Evolutionary conservation across 2,888 invertebrate species (phyloP), one percentile per base, ranked within the genome.

Genomic region (Drosophila bunnanda): DNA sequence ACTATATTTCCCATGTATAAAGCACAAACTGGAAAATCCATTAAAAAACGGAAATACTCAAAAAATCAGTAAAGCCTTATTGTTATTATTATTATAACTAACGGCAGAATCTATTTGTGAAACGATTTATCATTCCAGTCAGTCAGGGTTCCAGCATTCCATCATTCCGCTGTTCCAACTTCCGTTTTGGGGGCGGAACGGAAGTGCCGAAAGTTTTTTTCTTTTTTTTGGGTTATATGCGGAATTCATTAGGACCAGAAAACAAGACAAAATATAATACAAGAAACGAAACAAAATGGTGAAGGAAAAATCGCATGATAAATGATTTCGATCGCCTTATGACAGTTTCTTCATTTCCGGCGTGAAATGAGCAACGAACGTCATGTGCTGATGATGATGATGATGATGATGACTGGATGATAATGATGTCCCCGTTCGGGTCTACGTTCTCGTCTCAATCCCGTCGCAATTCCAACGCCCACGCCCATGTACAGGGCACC

Each of bases 341-440:
- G 91, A 91, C 91, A 90, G 85, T 90, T 91, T 90, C 89, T 89
- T 90, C 91, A 91, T 91, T 91, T 91, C 91, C 91, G 89, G 85
- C 77, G 77, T 82, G 82, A 82, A 83, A 80, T 80, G 78, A 83
- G 88, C 85, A 85, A 77, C 25, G 58, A 57, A 46, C 52, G 53
- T 58, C 54, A 65, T 15, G 41, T 20, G 34, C 36, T 65, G 52
- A 72, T 73, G 78, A 70, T 69, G 69, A 59, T 22, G 61, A 65
- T 71, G 66, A 79, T 74, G 78, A 71, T 76, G 83, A 54, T 71
- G n/a, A n/a, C n/a, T n/a, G n/a, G n/a, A n/a, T n/a, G 70, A 34
- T 62, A 52, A 46, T 36, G 38, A 10, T 52, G 50, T 52, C 50
- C 50, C 50, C 50, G 32, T 50, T 50, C 20, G 30, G 28, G 46